Conservation (phyloP, 2,113 vertebrate species). For the Dicentrarchus labrax region DNA sequence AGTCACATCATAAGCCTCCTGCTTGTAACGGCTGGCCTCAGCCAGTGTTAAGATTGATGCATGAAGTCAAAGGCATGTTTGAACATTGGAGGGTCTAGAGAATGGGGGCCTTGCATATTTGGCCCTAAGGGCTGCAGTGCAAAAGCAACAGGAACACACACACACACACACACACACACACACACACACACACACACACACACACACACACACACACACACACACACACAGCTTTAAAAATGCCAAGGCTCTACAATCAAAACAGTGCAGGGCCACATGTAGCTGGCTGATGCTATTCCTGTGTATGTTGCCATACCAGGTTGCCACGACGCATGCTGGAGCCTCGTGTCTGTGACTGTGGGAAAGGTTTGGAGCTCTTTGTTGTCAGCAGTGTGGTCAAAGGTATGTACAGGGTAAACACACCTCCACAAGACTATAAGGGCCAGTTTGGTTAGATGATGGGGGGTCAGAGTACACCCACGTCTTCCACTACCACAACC, state of each 20-base stretch:
- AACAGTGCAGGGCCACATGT: conserved; percentile 35
- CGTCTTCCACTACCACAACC: conserved; percentile 14
- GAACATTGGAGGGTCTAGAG: conserved; percentile 26
- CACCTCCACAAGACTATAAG: conserved; percentile 23
- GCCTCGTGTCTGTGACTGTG: conserved; percentile 10
- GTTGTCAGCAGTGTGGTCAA: conserved; percentile 34
- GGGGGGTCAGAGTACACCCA: conserved; percentile 49
- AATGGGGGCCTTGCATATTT: conserved; percentile 29
- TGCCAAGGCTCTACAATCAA: conserved; percentile 43
- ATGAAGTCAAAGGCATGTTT: conserved; percentile 50
- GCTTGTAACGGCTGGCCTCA: neutral
- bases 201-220: conserved; percentile 2
- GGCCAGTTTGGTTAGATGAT: conserved; percentile 13
- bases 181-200: conserved; percentile 25
- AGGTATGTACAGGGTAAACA: conserved; percentile 44
- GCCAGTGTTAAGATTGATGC: conserved; percentile 21
- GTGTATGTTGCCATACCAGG: conserved; percentile 7
- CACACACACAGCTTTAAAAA: conserved; percentile 20
- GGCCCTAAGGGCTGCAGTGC: conserved; percentile 31
- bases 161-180: conserved; percentile 9
- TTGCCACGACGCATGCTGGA: conserved; percentile 13
- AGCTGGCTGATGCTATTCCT: conserved; percentile 14
- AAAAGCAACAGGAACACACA: conserved; percentile 31
- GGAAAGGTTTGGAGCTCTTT: conserved; percentile 22
- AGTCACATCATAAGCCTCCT: conserved; percentile 17